Evolutionary conservation across 2,797 vertebrate genomes (phyloP).

Genomic region (Pantherophis vulpinus): DNA sequence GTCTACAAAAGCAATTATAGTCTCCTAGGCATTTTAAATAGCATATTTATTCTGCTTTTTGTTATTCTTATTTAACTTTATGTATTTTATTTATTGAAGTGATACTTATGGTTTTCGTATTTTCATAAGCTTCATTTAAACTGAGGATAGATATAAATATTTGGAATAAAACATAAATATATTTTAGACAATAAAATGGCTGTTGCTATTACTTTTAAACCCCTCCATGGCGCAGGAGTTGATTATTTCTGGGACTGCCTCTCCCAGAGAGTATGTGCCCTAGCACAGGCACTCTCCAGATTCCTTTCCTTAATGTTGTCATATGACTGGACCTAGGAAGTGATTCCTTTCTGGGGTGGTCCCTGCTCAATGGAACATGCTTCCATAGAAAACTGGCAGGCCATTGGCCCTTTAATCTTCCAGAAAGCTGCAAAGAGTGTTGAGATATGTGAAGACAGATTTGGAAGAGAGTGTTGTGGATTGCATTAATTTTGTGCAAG

Average conservation of each 20-base stretch:
- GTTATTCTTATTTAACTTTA: neutral
- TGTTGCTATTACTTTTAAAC: neutral
- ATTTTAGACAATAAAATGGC: neutral
- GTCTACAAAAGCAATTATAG: neutral
- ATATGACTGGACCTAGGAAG: neutral
- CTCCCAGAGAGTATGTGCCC: neutral
- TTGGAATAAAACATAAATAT: neutral
- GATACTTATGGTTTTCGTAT: neutral
- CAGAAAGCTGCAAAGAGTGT: neutral
- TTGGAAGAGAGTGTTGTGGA: neutral
- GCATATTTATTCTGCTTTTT: neutral
- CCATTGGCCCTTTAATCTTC: neutral
- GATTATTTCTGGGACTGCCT: neutral
- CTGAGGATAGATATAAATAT: neutral
- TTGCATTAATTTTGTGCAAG: neutral
- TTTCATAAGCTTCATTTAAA: neutral
- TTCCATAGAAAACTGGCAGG: neutral
- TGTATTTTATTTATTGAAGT: neutral
- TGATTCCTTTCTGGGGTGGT: neutral
- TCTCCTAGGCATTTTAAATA: neutral
- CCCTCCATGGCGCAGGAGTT: neutral
- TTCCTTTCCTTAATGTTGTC: neutral
- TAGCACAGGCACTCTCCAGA: neutral
- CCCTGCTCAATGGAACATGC: neutral
- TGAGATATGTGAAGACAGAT: neutral